A percentile compares a stretch with the other conserved stretches of the same genome.
These are phyloP conservation scores for Polymixis lichenea DNA, from an alignment of 2,888 invertebrate genomes.

Conservation along the genomic window DNA sequence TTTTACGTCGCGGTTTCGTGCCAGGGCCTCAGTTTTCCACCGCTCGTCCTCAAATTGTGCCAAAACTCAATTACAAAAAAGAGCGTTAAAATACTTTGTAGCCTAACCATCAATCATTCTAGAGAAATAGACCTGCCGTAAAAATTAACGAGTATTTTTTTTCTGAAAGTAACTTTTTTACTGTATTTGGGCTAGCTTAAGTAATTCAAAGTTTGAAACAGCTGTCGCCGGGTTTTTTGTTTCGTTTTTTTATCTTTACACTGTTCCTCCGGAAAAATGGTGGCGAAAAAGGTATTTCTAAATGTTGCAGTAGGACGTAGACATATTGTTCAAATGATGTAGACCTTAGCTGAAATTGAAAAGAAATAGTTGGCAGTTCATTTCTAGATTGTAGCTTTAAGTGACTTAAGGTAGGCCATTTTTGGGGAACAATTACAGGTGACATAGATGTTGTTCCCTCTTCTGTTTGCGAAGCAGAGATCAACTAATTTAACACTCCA, in stretches of 20 bases:
- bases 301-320: background rate
- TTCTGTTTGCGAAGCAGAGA: no score
- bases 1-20: background rate
- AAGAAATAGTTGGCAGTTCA: background rate
- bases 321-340: background rate
- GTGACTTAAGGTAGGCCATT: background rate
- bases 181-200: constrained; percentile 48
- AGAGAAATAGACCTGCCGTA: constrained; percentile 19
- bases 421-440: background rate
- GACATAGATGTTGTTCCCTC: no score
- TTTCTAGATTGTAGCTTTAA: background rate
- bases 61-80: constrained; percentile 35
- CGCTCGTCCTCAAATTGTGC: background rate
- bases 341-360: background rate
- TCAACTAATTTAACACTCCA: no score
- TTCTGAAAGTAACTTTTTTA: constrained; percentile 35
- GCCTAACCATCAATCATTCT: constrained; percentile 36
- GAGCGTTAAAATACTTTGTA: constrained; percentile 30
- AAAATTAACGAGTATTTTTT: constrained; percentile 33
- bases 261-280: background rate
- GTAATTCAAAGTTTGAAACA: constrained; percentile 65
- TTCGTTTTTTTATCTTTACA: constrained; percentile 17
- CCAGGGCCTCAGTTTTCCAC: background rate
- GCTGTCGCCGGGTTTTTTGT: constrained; percentile 49
- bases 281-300: constrained; percentile 22